Evolutionary conservation across 2,888 invertebrate genomes (phyloP), one percentile per base, ranked within the genome.

Genomic region (Sinhomidia bicolor): DNA sequence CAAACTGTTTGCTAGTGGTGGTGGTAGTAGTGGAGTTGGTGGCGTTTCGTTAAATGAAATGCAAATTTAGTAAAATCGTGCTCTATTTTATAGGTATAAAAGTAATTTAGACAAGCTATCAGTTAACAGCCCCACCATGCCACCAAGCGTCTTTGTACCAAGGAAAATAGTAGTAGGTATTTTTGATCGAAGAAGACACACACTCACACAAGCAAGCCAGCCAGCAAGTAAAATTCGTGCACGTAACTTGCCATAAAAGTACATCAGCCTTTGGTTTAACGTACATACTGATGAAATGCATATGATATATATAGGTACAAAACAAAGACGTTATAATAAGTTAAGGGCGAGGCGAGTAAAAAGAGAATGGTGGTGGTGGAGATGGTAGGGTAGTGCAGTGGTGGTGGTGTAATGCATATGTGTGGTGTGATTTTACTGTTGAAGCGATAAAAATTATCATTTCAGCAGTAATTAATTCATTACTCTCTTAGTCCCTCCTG

Each of bases 401-500:
- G n/a, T n/a, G n/a, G n/a, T n/a, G n/a, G n/a, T n/a, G n/a, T n/a
- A n/a, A n/a, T n/a, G n/a, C n/a, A n/a, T n/a, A n/a, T n/a, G n/a
- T 41, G 36, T 17, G n/a, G 68, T 68, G 68, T 68, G 68, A 41
- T 68, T 68, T 68, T 41, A 76, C 76, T 76, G 76, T 23, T 51
- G 26, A 14, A 12, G 76, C 17, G 85, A 47, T 85, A 87, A 87
- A 68, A 68, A 87, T 86, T 81, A 87, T 76, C 68, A 79, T 41
- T 57, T 47, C 29, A 82, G 23, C 51, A 57, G 86, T 82, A 87
- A 81, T 87, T 87, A 87, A 87, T 87, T 62, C 87, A 60, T 41
- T 71, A 36, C 79, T 36, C 57, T 17, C 32, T 51, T n/a, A n/a
- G n/a, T n/a, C n/a, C n/a, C 51, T 68, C 23, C 51, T 26, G 6